Conservation (phyloP, 2,888 invertebrate species). For the Diachrysia chrysitis region DNA sequence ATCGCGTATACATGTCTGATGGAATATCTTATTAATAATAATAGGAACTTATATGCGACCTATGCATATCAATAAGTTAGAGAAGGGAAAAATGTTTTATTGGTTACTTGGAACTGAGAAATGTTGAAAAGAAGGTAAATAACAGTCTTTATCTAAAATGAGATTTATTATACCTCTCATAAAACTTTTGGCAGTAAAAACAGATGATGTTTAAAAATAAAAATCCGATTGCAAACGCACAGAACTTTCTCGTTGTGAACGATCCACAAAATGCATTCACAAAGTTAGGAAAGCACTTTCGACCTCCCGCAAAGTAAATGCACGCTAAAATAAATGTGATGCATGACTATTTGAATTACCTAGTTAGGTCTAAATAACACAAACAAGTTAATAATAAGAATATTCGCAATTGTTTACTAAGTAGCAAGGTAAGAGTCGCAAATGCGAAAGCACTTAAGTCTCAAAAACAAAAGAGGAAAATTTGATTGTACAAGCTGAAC, state of each 20-base stretch:
- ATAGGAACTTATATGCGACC: background rate
- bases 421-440: conserved; percentile 46
- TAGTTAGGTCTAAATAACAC: conserved; percentile 66
- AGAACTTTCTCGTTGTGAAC: conserved; percentile 56
- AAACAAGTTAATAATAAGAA: conserved; percentile 37
- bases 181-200: conserved; percentile 2
- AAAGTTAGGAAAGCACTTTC: conserved; percentile 70
- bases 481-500: conserved; percentile 70
- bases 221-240: conserved; percentile 30
- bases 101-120: conserved; percentile 2
- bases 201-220: conserved; percentile 20
- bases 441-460: conserved; percentile 63
- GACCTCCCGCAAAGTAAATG: conserved; percentile 75
- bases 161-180: conserved; percentile 3
- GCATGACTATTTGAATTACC: conserved; percentile 59
- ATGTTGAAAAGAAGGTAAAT: background rate
- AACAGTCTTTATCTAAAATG: background rate
- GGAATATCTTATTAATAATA: background rate
- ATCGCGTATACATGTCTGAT: conserved; percentile 61
- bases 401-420: conserved; percentile 50
- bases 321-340: conserved; percentile 72
- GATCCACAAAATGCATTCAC: conserved; percentile 60
- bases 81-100: conserved; percentile 1
- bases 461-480: conserved; percentile 65
- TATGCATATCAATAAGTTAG: background rate